Evolutionary conservation across 2,888 invertebrate genomes (phyloP).

Genomic region (Loripinus fragilis): DNA sequence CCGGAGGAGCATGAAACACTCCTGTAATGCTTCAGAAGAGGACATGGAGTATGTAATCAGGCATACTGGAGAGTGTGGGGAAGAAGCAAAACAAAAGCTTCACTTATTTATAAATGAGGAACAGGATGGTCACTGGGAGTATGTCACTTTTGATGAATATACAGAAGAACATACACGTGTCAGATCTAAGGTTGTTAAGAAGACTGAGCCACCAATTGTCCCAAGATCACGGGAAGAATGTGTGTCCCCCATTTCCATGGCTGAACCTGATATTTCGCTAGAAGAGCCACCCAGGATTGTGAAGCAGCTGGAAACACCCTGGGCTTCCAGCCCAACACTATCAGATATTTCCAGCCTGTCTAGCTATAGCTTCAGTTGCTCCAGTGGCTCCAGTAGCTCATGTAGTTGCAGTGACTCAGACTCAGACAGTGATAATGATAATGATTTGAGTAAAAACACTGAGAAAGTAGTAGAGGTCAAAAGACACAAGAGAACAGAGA

Average conservation of each 20-base stretch:
- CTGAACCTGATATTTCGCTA: not conserved
- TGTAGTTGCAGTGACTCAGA: too few relatives aligned
- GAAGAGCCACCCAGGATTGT: not conserved
- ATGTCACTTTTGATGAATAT: not conserved
- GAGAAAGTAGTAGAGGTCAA: not conserved
- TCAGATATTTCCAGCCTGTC: too few relatives aligned
- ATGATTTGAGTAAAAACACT: not conserved
- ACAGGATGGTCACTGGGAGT: not conserved
- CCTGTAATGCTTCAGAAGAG: too few relatives aligned
- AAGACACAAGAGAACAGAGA: not conserved
- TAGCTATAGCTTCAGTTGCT: not conserved
- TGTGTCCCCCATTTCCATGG: not conserved
- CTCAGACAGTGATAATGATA: not conserved
- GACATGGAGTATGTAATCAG: not conserved
- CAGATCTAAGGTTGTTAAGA: not conserved
- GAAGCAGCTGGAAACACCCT: not conserved
- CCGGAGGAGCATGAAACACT: too few relatives aligned
- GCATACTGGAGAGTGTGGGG: not conserved
- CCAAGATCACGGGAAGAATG: not conserved
- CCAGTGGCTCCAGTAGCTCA: too few relatives aligned
- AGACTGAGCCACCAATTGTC: too few relatives aligned
- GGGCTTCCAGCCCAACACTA: not conserved
- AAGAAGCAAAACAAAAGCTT: not conserved
- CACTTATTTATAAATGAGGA: not conserved
- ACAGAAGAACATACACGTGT: not conserved